Evolutionary conservation across 2,888 invertebrate species (phyloP), one percentile per base, ranked within the genome.

Genomic region (Gymnoscelis rufifasciata): DNA sequence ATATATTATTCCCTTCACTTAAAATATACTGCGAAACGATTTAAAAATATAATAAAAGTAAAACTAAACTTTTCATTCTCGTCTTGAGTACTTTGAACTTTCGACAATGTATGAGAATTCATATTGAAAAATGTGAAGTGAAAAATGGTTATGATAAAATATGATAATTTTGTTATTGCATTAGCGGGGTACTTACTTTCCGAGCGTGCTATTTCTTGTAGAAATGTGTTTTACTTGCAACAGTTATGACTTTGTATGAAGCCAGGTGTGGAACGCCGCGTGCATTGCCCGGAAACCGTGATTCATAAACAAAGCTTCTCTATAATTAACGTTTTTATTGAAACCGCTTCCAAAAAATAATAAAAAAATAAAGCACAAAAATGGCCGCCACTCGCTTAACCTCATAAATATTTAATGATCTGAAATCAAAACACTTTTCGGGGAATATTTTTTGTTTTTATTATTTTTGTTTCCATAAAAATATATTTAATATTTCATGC

Each of bases 401-500:
- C 48, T 57, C 62, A 64, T 68, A 62, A 68, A 70, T 68, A 66
- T 62, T 62, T 65, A 56, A 63, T 48, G 52, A 56, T 59, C 39
- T 50, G 41, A 55, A 56, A 41, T 58, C 44, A 56, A 60, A 63
- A 62, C 58, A 51, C 31, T 46, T 52, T 47, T 13, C 38, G 33
- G 36, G 47, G 53, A 53, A 49, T 44, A 36, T 47, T 45, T 46
- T 44, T 48, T 50, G 38, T 49, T 42, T 46, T 30, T 47, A 43
- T 33, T 31, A 38, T 49, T 38, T 38, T 37, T 12, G 7, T 14
- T 13, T 11, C 1, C 8, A 5, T 30, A 8, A 7, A 7, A 7
- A 6, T 8, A 2, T 30, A 30, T 30, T 33, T 33, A n/a, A 10
- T 33, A 33, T 33, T 33, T 6, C 10, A 33, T 33, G 6, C 15